These are phyloP conservation scores for Pseudorhombus dupliciocellatus DNA, from an alignment of 2,113 vertebrate genomes.

Conservation along the genomic window DNA sequence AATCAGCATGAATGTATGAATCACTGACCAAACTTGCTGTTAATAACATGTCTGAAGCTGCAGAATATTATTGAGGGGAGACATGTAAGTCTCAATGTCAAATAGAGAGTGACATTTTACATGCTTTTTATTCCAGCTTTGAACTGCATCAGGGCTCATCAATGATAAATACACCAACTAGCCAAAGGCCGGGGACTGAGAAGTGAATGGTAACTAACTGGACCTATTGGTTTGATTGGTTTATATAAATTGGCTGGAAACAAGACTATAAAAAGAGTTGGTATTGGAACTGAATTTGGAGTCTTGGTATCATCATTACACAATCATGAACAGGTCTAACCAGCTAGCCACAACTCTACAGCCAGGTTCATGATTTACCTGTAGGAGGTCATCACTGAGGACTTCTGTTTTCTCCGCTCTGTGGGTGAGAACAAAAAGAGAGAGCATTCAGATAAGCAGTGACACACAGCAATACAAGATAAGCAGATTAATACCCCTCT, in stretches of 20 bases:
- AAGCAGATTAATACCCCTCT: background rate
- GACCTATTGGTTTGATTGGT: no score
- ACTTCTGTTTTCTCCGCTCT: conserved; percentile 99
- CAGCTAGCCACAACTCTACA: conserved; percentile 6
- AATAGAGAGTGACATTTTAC: background rate
- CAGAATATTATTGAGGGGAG: background rate
- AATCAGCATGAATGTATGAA: background rate
- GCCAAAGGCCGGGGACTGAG: background rate
- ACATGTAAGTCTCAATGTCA: background rate
- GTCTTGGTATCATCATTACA: background rate
- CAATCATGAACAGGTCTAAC: background rate
- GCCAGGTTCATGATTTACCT: conserved; percentile 85
- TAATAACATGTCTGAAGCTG: background rate
- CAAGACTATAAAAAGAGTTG: background rate
- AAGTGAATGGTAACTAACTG: no score
- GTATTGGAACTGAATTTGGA: background rate
- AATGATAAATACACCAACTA: background rate
- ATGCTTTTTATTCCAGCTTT: background rate
- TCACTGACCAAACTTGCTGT: background rate
- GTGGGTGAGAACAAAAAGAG: conserved; percentile 73
- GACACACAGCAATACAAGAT: conserved; percentile 2
- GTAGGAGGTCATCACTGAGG: conserved; percentile 96
- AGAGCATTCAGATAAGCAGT: conserved; percentile 48
- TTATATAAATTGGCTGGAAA: background rate
- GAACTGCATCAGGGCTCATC: background rate